These are phyloP conservation scores for Sinodicranocentrus sp. DNA, from an alignment of 2,888 invertebrate genomes.

Conservation along the genomic window DNA sequence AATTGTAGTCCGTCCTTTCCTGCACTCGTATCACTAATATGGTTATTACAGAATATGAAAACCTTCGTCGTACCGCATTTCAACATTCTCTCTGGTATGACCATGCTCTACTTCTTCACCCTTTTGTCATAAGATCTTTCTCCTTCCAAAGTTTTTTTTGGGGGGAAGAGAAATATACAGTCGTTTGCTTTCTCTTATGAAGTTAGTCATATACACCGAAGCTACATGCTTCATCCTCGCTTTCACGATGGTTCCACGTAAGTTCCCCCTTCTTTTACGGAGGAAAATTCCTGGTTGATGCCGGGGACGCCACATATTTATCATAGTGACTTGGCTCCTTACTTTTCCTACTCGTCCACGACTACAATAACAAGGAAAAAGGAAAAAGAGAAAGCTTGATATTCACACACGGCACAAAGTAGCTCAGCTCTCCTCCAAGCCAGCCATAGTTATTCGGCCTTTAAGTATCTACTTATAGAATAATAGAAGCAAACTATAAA, in stretches of 20 bases:
- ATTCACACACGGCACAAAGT: slow-evolving; percentile 19
- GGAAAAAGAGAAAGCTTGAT: not conserved
- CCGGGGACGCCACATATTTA: slow-evolving; percentile 5
- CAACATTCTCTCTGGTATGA: not conserved
- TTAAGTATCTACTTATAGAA: slow-evolving; percentile 38
- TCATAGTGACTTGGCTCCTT: slow-evolving; percentile 12
- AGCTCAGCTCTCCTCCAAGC: slow-evolving; percentile 27
- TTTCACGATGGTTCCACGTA: slow-evolving; percentile 21
- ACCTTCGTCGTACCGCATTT: slow-evolving; percentile 3
- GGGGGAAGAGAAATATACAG: too few species aligned
- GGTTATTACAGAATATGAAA: slow-evolving; percentile 8
- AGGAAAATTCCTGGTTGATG: slow-evolving; percentile 27
- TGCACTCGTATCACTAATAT: not conserved
- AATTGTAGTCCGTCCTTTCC: not conserved
- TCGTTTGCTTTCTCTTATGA: slow-evolving; percentile 15
- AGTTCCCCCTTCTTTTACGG: slow-evolving; percentile 13
- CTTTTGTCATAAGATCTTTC: slow-evolving; percentile 32
- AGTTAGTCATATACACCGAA: slow-evolving; percentile 12
- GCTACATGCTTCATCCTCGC: slow-evolving; percentile 9
- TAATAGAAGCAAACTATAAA: slow-evolving; percentile 2
- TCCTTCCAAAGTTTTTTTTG: slow-evolving; percentile 22
- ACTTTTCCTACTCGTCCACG: not conserved
- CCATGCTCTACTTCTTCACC: slow-evolving; percentile 15
- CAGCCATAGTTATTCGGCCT: slow-evolving; percentile 38
- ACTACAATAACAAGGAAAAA: not conserved